Evolutionary conservation across 2,797 vertebrate genomes (phyloP), one percentile per base, ranked within the genome.

Genomic region (Enoplosus armatus): DNA sequence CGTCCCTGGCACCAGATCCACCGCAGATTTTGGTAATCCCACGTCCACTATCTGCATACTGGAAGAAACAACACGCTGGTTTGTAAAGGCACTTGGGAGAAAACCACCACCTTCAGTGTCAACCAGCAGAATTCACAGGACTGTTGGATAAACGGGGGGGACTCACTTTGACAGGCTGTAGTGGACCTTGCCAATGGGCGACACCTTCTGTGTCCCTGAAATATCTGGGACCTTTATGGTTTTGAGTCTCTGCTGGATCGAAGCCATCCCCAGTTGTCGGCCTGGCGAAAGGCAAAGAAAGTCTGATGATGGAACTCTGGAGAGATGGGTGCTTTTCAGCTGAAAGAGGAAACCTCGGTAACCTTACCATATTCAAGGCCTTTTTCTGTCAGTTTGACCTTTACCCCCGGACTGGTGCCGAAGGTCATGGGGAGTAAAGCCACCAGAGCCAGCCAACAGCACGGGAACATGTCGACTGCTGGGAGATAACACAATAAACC

Each of bases 361-460:
- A 41, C 47, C 48, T 71, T 83, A 96, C 95, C 94, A 77, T 96
- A 96, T 47, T 96, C 94, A 47, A 96, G 79, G 43, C 94, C 95
- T 64, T 95, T 95, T 61, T 90, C 58, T n/a, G 95, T 95, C 14
- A 96, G 70, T 77, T 76, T 92, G 79, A 94, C 90, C 71, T 93
- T 90, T 4, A 96, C 91, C 5, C 95, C 96, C 15, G 96, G 89
- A 20, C 93, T 89, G 51, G 11, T 62, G 69, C 88, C 66, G 12
- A 69, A 77, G 50, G 90, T 68, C 29, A 79, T 0, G 1, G 88
- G 79, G 33, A 86, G 47, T 6, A 95, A 61, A 55, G 80, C 84
- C 75, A 93, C 51, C 63, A 96, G 81, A 58, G 35, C 24, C 73
- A 95, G 18, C 77, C 87, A 83, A 50, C 53, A 63, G 76, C 80